Evolutionary conservation across 2,113 vertebrate genomes (phyloP), one percentile per base, ranked within the genome.

Genomic region (Pluvialis apricaria): DNA sequence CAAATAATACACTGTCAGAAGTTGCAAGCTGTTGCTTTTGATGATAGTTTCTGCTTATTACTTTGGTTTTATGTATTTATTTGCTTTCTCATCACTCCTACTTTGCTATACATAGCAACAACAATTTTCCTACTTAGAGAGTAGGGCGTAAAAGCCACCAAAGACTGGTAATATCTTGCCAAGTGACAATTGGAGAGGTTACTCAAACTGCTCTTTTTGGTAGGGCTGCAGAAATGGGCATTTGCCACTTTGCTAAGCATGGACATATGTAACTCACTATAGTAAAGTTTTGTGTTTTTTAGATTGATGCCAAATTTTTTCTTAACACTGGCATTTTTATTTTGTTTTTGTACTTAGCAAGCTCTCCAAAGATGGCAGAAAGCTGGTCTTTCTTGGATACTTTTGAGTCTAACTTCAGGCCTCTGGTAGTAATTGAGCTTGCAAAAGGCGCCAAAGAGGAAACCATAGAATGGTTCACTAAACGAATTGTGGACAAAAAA

Each of bases 341-440:
- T 90, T 64, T 86, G 19, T 11, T 96, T 96, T 85, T 93, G 11
- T 88, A 40, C 66, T 80, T 84, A 97, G 95, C 36, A 88, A 65
- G 15, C 65, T 88, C 57, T 57, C 55, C n/a, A 42, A 98, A 96
- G 81, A 99, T 99, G 98, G 97, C 87, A 19, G 97, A 98, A 97
- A 97, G 88, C 95, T 97, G 95, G 82, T 97, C 98, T 65, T 60
- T 84, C 32, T 91, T 97, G 84, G 98, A 98, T 90, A 79, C 95
- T 58, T 88, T 38, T 52, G 98, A 98, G 24, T 36, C 88, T 60
- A 86, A 98, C 64, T 99, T 99, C 94, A 98, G 82, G 10, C 99
- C 99, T 87, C 96, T 99, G 89, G 99, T 99, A 40, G 98, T 99
- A 69, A 81, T 99, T 95, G 99, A 99, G 91, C 97, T 99, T 90